Conservation (phyloP, 2,113 vertebrate genomes). For the Talpa occidentalis region DNA sequence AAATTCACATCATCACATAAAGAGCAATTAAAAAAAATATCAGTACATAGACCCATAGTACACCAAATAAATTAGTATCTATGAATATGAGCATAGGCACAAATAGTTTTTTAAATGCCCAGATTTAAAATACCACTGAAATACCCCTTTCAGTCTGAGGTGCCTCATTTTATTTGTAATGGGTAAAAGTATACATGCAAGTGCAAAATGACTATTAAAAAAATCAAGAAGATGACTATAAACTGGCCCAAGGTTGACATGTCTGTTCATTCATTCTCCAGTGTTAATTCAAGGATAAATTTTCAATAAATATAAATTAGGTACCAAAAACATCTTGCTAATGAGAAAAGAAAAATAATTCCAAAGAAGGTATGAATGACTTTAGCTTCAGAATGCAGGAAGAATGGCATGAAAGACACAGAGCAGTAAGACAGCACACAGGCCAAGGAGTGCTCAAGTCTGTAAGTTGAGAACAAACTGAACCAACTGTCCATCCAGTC, state of each 20-base stretch:
- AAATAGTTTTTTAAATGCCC: background rate
- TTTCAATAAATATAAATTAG: background rate
- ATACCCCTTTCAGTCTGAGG: background rate
- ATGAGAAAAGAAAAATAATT: background rate
- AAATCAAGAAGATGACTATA: background rate
- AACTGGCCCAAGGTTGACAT: background rate
- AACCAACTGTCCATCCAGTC: too few species aligned
- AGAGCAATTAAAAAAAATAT: background rate
- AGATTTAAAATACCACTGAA: background rate
- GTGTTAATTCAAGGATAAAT: background rate
- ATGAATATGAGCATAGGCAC: background rate
- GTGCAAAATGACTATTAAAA: background rate
- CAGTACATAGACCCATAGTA: rapidly evolving
- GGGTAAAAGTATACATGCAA: background rate
- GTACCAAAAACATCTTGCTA: background rate
- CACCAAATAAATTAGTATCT: background rate
- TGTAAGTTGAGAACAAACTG: background rate
- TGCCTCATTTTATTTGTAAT: background rate
- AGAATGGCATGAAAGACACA: background rate
- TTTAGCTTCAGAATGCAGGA: background rate
- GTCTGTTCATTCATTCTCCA: background rate
- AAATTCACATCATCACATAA: background rate
- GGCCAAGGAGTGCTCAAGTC: background rate
- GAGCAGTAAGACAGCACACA: background rate
- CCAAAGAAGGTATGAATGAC: background rate